Percentiles rank a stretch among this genome's conserved stretches.
Evolutionary conservation across 1,140 invertebrate genomes (phyloP).

Genomic region (Drosophila nikananu): DNA sequence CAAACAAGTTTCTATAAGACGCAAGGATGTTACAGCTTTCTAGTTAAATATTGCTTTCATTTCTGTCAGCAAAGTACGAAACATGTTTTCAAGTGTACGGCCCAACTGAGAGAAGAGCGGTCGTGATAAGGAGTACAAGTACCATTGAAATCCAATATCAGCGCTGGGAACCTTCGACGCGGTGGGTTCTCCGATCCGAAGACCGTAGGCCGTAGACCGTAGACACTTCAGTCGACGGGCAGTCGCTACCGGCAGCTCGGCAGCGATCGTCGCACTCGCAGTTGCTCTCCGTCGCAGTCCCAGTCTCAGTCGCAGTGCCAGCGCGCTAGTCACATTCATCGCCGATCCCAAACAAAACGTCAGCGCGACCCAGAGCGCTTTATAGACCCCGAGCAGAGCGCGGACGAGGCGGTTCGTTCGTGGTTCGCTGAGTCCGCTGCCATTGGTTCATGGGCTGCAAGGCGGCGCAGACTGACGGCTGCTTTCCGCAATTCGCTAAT

Average conservation of each 20-base stretch:
- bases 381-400: conserved; percentile 63
- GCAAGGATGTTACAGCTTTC: neutral
- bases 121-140: conserved; percentile 37
- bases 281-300: conserved; percentile 29
- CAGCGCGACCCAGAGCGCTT: conserved; percentile 54
- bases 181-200: conserved; percentile 47
- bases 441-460: conserved; percentile 35
- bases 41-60: neutral
- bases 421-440: conserved; percentile 34
- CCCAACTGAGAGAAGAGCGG: conserved; percentile 20
- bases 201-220: conserved; percentile 32
- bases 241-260: conserved; percentile 52
- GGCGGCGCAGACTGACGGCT: conserved; percentile 35
- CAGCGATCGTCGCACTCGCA: conserved; percentile 48
- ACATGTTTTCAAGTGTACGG: conserved; percentile 12
- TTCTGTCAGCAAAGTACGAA: neutral
- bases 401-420: conserved; percentile 59
- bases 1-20: neutral
- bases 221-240: conserved; percentile 11
- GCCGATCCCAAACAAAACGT: conserved; percentile 69
- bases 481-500: conserved; percentile 8
- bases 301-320: conserved; percentile 31
- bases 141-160: conserved; percentile 75
- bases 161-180: conserved; percentile 39
- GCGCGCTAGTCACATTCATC: conserved; percentile 41